Evolutionary conservation across 2,113 vertebrate species (phyloP).

Genomic region (Zosterops japonicus): DNA sequence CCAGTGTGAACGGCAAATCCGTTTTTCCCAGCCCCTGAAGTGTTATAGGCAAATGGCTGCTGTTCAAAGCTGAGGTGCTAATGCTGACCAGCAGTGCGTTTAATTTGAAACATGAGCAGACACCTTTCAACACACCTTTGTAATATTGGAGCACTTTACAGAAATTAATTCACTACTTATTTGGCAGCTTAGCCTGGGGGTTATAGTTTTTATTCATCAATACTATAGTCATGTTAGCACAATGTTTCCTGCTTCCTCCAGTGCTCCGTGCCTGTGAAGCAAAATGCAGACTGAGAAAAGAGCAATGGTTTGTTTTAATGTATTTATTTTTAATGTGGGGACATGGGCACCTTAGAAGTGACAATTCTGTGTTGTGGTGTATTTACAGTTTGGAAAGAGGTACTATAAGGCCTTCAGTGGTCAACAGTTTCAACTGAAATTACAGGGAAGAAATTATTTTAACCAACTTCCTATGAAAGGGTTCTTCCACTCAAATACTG

Average conservation of each 20-base stretch:
- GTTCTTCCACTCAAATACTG: background rate
- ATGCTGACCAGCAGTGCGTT: conserved; percentile 99
- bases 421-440: conserved; percentile 76
- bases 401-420: conserved; percentile 67
- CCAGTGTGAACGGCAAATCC: conserved; percentile 98
- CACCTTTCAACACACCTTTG: conserved; percentile 99
- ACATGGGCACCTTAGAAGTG: background rate
- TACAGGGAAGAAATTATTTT: conserved; percentile 48
- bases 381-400: conserved; percentile 59
- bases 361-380: background rate
- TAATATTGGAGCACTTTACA: conserved; percentile 97
- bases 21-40: conserved; percentile 90
- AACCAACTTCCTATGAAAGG: conserved; percentile 20
- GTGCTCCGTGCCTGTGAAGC: background rate
- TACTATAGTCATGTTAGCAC: conserved; percentile 75
- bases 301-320: background rate
- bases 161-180: conserved; percentile 99
- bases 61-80: conserved; percentile 95
- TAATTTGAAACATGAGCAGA: conserved; percentile 99
- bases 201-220: conserved; percentile 73
- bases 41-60: conserved; percentile 89
- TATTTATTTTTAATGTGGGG: background rate
- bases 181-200: conserved; percentile 69
- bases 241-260: conserved; percentile 69
- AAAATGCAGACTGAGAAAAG: background rate